Base-by-base conservation (phyloP, 2,113 vertebrate genomes). In the Hemiscyllium ocellatum region DNA sequence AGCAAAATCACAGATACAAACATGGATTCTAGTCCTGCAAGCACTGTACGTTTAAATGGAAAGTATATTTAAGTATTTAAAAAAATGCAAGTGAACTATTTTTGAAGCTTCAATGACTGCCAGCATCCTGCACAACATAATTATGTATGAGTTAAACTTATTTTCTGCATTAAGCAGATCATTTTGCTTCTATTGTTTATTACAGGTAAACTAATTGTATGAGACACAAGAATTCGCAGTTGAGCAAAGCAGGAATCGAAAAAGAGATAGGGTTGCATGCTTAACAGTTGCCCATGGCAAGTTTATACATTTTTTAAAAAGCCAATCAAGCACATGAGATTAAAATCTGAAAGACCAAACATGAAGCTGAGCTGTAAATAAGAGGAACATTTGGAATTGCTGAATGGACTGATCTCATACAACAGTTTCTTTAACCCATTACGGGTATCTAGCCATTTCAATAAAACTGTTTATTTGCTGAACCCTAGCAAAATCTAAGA, bases 291-390 rank as follows among this genome's bases (percentile, higher is more conserved):
- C 93, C 93, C 37, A 42, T 47, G 93, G 93, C 65, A 94, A 70
- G 61, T 94, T 94, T 94, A 94, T 47, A 22, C 50, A 70, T 94
- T 69, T 94, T 70, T 94, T 94, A 52, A 47, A 94, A 94, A 94
- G 93, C 37, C 66, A 94, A 94, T 94, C 93, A 94, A 94, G 93
- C 65, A 94, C 47, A 37, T 10, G 29, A 94, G 90, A 68, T 94
- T 94, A 69, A 94, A 94, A 94, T 94, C 93, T 70, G 70, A 94
- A 66, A 94, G 66, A 13, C 66, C 8, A 94, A 70, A 94, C 66
- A 94, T 70, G 10, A 37, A 70, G 93, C 66, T 70, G 66, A 72
- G 66, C 66, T 94, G 66, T 94, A 94, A 94, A 91, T 70, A 70
- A 29, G 66, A 22, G 37, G 66, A 22, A 61, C 33, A 69, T 24